Conservation (phyloP, 92 coral and sea anemone species). For the Siderastrea radians region DNA sequence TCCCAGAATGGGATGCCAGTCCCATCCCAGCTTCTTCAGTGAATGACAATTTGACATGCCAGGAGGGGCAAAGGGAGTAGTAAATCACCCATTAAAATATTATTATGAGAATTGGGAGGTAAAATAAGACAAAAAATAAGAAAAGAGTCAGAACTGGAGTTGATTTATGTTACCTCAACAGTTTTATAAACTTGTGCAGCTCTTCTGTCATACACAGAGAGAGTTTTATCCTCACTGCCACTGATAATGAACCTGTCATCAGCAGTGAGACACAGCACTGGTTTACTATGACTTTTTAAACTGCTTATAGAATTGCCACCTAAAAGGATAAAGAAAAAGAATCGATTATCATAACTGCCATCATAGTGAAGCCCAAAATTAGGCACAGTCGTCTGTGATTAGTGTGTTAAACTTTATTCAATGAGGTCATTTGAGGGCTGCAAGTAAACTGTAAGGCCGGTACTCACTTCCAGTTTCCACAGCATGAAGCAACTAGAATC, state of each 20-base stretch:
- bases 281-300: conserved; percentile 78
- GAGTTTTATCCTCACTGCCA: conserved; percentile 96
- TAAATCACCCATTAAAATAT: neutral
- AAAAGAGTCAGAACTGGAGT: neutral
- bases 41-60: too few relatives aligned
- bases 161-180: conserved; percentile 67
- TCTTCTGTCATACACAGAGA: conserved; percentile 86
- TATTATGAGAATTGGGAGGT: too few relatives aligned
- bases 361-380: too few relatives aligned
- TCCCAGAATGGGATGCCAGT: too few relatives aligned
- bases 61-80: too few relatives aligned
- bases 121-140: neutral
- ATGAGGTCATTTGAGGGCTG: too few relatives aligned
- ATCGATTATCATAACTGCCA: neutral
- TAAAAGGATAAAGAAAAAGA: conserved; percentile 1
- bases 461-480: too few relatives aligned
- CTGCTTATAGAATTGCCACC: conserved; percentile 61
- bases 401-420: too few relatives aligned
- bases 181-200: conserved; percentile 82
- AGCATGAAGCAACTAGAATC: too few relatives aligned
- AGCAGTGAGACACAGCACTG: conserved; percentile 89
- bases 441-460: too few relatives aligned
- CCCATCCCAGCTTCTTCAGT: too few relatives aligned
- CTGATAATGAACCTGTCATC: conserved; percentile 89
- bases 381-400: too few relatives aligned